These are phyloP conservation scores for Drosophila orena DNA, from an alignment of 1,140 invertebrate genomes.

Conservation along the genomic window DNA sequence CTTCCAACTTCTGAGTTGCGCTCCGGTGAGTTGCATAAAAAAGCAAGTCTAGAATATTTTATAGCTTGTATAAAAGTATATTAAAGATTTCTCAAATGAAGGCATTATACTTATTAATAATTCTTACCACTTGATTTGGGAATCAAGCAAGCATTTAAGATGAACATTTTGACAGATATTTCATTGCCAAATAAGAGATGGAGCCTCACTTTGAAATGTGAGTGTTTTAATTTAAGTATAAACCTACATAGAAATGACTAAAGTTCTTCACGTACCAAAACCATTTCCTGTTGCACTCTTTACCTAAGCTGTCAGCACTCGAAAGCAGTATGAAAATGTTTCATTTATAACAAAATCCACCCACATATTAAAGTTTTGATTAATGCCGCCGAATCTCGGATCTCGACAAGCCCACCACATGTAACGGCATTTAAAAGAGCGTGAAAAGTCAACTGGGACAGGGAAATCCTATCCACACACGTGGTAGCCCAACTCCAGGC, in stretches of 20 bases:
- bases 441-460: slow-evolving; percentile 82
- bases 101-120: too few relatives aligned
- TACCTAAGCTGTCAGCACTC: background rate
- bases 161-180: too few relatives aligned
- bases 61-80: background rate
- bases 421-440: slow-evolving; percentile 80
- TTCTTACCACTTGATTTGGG: too few relatives aligned
- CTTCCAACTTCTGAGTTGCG: slow-evolving; percentile 31
- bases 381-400: slow-evolving; percentile 36
- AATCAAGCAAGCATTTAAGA: too few relatives aligned
- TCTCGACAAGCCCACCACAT: slow-evolving; percentile 15
- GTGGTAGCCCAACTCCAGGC: slow-evolving; percentile 51
- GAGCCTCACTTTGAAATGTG: too few relatives aligned
- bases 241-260: too few relatives aligned
- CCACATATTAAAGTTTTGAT: slow-evolving; percentile 44
- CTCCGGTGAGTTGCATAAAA: slow-evolving; percentile 33
- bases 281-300: slow-evolving; percentile 1
- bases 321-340: background rate
- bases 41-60: background rate
- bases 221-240: too few relatives aligned
- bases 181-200: too few relatives aligned
- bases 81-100: too few relatives aligned
- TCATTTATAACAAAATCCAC: background rate
- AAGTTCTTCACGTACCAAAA: background rate
- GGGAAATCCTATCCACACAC: slow-evolving; percentile 43